Evolutionary conservation across 2,797 vertebrate genomes (phyloP), one percentile per base, ranked within the genome.

Genomic region (Tolypeutes matacus): DNA sequence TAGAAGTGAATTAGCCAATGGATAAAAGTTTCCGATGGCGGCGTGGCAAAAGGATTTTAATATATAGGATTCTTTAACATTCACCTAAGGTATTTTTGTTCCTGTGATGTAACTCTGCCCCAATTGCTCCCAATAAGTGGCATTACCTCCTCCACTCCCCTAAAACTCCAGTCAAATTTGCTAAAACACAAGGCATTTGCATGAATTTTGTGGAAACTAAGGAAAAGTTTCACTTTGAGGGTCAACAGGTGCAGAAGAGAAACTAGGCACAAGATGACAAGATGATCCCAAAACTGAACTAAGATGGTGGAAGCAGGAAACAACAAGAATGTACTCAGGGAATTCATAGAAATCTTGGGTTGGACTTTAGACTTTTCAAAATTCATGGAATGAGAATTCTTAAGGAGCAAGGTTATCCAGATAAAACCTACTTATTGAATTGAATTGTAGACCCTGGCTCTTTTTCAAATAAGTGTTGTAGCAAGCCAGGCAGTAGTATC

Each of bases 351-450:
- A 67, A 86, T 73, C 31, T 49, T 39, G 4, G 6, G 12, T 20
- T 23, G 11, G 7, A n/a, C 21, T 69, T 56, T 88, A 67, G 42
- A 69, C 31, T 91, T 87, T 69, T 75, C n/a, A 80, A 34, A 65
- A 58, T 14, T 85, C 42, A 27, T 70, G 56, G 10, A n/a, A 56
- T 82, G 10, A 90, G 49, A 36, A 39, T 60, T 69, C 53, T 65
- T 91, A 82, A 89, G 46, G 31, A 56, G 18, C 46, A 65, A 25
- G 4, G 23, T 42, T 64, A 78, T 49, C 62, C 69, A 56, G 36
- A 72, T 94, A 67, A 96, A 88, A 80, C 14, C 70, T 65, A 34
- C 29, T 93, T 64, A 56, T 58, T 75, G 39, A 93, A 42, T 87
- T 82, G 34, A 53, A 84, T 42, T 23, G 4, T 65, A 89, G 69